Conservation (phyloP, 1,140 invertebrate species). For the Drosophila kepulauana region DNA sequence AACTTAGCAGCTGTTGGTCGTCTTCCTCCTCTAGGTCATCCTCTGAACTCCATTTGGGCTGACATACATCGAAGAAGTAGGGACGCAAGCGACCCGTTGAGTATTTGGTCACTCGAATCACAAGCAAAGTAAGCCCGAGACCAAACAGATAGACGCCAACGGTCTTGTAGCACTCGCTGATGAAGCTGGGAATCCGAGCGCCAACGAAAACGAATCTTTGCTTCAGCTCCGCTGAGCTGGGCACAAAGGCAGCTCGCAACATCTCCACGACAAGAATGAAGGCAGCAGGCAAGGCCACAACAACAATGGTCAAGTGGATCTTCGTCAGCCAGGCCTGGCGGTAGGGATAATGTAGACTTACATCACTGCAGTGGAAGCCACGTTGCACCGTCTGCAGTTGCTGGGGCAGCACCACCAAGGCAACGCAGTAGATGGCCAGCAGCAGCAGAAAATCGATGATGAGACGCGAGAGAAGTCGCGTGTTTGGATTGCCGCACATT, state of each 20-base stretch:
- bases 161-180: constrained; percentile 79
- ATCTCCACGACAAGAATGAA: constrained; percentile 73
- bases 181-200: constrained; percentile 70
- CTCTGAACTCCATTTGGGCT: constrained; percentile 58
- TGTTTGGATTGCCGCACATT: constrained; percentile 82
- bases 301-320: constrained; percentile 68
- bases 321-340: constrained; percentile 69
- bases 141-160: constrained; percentile 76
- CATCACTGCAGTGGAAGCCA: constrained; percentile 76
- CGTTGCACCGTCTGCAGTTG: constrained; percentile 55
- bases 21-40: constrained; percentile 1
- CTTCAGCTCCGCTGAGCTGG: constrained; percentile 50
- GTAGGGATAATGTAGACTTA: constrained; percentile 66
- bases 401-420: constrained; percentile 72
- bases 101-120: constrained; percentile 55
- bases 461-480: constrained; percentile 74
- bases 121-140: constrained; percentile 56
- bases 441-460: constrained; percentile 76
- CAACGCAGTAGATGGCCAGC: constrained; percentile 61
- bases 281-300: constrained; percentile 68
- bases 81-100: constrained; percentile 68
- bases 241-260: constrained; percentile 69
- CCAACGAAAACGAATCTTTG: constrained; percentile 77
- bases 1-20: constrained; percentile 8
- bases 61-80: constrained; percentile 75